Evolutionary conservation across 23 tunicate genomes (phyloP), one percentile per base, ranked within the genome.

Genomic region (Halocynthia aurantium): DNA sequence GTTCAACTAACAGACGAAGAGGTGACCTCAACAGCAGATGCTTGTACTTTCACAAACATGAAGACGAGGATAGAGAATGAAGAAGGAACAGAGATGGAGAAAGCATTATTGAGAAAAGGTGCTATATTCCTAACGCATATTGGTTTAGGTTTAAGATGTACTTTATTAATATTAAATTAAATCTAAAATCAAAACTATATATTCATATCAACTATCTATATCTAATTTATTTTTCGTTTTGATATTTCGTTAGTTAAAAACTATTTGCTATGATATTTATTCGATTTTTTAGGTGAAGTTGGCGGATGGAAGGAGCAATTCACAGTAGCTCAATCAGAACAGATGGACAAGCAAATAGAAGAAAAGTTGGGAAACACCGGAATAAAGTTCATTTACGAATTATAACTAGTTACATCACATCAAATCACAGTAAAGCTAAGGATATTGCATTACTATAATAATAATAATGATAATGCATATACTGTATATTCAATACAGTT

Each of bases 301-400:
- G 70, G 70, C 22, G 19, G 31, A 9, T 65, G 70, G 70, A 65
- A 65, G 6, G 10, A 65, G 2, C 19, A 5, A 2, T 10, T 65
- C 10, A 65, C 70, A 20, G 70, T 65, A 10, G 70, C 70, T 9
- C 70, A 65, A 15, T 65, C 70, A 6, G 70, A 65, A 65, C 9
- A 10, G 15, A 65, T 65, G 70, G 70, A 65, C 70, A 65, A 65
- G 2, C 31, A 20, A 15, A 65, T 65, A 0, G 19, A 65, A 15
- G n/a, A 65, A 10, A 65, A 65, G 19, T 65, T 65, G 70, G 70
- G 70, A 5, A 6, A 65, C 19, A 65, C 70, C 9, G 70, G 31
- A 9, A 65, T 65, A 11, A 65, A 65, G 2, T 65, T 65, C 19
- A 15, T 0, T 10, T 65, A 65, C 2, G 18, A 65, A 15, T 6